phyloP scores from a whole-genome alignment of 2,888 invertebrate species.

The Oscheius onirici region DNA sequence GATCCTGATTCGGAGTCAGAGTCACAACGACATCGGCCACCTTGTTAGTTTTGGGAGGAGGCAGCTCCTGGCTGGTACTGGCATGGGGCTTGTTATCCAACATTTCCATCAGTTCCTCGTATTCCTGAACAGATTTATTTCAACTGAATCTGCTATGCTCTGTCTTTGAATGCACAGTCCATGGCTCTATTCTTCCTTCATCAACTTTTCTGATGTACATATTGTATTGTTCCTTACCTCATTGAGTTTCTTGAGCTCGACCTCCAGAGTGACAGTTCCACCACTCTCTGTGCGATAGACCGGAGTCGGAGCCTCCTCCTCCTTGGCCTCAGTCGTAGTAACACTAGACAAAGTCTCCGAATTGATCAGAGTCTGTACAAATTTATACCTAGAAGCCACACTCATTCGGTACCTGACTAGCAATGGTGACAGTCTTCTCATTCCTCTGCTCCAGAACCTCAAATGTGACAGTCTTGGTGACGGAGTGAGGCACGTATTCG shows the following conservation, averaged over 20 bases:
- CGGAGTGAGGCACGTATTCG: not conserved
- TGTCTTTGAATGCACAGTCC: no score
- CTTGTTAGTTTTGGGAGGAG: not conserved
- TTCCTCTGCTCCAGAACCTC: not conserved
- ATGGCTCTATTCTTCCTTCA: no score
- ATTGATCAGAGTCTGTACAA: not conserved
- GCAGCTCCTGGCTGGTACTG: not conserved
- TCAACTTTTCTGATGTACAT: no score
- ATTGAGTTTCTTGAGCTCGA: conserved; percentile 10
- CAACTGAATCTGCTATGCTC: not conserved
- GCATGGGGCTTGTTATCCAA: not conserved
- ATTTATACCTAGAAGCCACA: not conserved
- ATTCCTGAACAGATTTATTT: not conserved
- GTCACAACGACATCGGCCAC: conserved; percentile 1
- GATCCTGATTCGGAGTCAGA: not conserved
- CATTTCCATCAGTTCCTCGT: not conserved
- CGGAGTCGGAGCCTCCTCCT: not conserved
- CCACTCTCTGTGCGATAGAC: not conserved
- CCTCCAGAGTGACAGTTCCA: conserved; percentile 2
- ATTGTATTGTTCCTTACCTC: not conserved
- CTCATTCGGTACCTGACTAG: not conserved
- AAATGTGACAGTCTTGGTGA: conserved; percentile 4
- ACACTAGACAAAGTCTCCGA: not conserved
- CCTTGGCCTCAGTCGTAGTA: not conserved
- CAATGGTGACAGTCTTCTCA: not conserved